These are phyloP conservation scores for Helicolenus hilgendorfi DNA, from an alignment of 2,797 vertebrate species.

Conservation along the genomic window DNA sequence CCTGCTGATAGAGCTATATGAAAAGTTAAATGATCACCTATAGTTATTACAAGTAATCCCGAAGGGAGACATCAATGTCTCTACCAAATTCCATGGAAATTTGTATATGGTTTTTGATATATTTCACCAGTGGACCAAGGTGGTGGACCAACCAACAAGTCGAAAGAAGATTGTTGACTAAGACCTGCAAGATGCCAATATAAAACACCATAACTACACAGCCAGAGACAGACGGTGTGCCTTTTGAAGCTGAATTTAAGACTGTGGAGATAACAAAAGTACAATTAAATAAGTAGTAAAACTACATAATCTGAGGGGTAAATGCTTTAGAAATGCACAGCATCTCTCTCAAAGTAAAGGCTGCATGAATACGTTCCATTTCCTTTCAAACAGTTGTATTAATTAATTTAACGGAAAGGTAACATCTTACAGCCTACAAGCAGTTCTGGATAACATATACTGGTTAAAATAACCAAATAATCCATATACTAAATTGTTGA, in stretches of 20 bases:
- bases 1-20: accelerated
- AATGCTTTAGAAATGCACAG: background rate
- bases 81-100: too few relatives aligned
- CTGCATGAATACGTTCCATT: background rate
- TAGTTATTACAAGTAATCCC: too few relatives aligned
- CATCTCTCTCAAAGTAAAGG: background rate
- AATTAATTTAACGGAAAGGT: background rate
- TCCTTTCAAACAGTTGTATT: background rate
- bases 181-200: background rate
- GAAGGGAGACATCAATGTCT: too few relatives aligned
- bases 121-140: too few relatives aligned
- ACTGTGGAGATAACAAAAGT: background rate
- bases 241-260: background rate
- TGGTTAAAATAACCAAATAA: background rate
- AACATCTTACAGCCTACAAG: background rate
- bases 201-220: background rate
- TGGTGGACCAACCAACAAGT: background rate
- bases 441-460: background rate
- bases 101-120: too few relatives aligned
- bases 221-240: background rate
- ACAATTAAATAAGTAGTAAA: background rate
- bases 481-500: background rate
- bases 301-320: background rate
- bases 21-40: too few relatives aligned
- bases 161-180: background rate